Percentiles rank a stretch among this genome's conserved stretches.
phyloP scores from a whole-genome alignment of 2,888 invertebrate species.

The Phorcus lineatus region DNA sequence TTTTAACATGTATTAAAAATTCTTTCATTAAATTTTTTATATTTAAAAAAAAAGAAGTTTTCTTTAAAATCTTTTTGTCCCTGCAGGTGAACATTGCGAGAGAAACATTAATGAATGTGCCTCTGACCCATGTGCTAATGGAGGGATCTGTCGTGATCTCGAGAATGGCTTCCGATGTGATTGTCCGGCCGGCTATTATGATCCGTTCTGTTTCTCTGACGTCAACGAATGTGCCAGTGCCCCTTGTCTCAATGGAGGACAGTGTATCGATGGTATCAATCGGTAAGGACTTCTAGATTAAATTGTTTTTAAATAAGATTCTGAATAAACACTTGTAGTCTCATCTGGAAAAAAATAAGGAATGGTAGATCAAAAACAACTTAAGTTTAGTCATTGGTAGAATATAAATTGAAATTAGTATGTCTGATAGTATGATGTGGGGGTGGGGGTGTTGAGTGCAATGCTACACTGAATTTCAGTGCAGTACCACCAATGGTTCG shows the following conservation, averaged over 20 bases:
- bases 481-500: too few species aligned
- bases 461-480: too few species aligned
- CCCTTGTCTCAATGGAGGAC: conserved; percentile 94
- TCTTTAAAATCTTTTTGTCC: neutral
- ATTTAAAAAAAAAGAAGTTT: too few species aligned
- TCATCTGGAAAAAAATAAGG: too few species aligned
- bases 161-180: conserved; percentile 94
- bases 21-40: too few species aligned
- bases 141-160: conserved; percentile 89
- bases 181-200: conserved; percentile 81
- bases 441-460: too few species aligned
- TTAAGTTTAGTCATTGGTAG: neutral
- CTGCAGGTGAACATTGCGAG: conserved; percentile 55
- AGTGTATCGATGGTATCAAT: conserved; percentile 89
- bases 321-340: neutral
- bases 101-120: conserved; percentile 93
- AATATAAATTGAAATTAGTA: neutral
- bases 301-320: neutral
- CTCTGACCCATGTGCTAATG: conserved; percentile 95
- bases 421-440: too few species aligned
- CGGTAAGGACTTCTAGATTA: conserved; percentile 79
- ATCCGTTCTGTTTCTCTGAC: conserved; percentile 78
- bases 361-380: too few species aligned
- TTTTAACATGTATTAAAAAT: too few species aligned
- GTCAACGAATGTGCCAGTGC: conserved; percentile 95